These are phyloP conservation scores for Drosophila oshimai DNA, from an alignment of 1,140 invertebrate genomes.

Conservation along the genomic window DNA sequence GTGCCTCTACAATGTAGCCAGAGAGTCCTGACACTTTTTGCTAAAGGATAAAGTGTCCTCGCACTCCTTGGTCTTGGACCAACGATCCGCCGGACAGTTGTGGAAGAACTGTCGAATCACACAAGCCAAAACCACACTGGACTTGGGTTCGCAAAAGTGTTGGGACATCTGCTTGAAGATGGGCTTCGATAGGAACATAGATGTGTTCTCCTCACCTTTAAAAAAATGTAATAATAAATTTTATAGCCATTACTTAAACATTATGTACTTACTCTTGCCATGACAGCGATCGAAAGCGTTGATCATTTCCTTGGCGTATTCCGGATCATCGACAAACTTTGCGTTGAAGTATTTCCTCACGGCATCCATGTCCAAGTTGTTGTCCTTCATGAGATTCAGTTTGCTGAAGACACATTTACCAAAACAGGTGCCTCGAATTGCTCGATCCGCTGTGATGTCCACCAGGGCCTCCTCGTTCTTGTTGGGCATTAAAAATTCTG, in stretches of 20 bases:
- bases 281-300: constrained; percentile 69
- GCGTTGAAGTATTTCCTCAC: constrained; percentile 31
- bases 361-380: constrained; percentile 47
- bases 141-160: constrained; percentile 50
- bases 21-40: constrained; percentile 47
- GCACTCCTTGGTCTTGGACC: constrained; percentile 55
- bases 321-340: constrained; percentile 33
- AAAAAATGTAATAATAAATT: neutral
- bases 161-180: constrained; percentile 33
- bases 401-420: constrained; percentile 56
- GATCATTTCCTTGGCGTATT: constrained; percentile 69
- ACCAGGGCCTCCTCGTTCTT: constrained; percentile 53
- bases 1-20: constrained; percentile 36
- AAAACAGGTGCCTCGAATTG: constrained; percentile 59
- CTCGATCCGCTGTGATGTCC: constrained; percentile 55
- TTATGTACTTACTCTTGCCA: constrained; percentile 37
- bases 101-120: constrained; percentile 71
- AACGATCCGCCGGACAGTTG: constrained; percentile 59
- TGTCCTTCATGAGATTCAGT: constrained; percentile 45
- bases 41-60: constrained; percentile 48
- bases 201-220: constrained; percentile 41
- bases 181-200: constrained; percentile 53
- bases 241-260: neutral
- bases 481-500: constrained; percentile 35
- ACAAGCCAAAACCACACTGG: constrained; percentile 58